Evolutionary conservation across 2,888 invertebrate genomes (phyloP), one percentile per base, ranked within the genome.

Genomic region (Hirtodrosophila confusa): DNA sequence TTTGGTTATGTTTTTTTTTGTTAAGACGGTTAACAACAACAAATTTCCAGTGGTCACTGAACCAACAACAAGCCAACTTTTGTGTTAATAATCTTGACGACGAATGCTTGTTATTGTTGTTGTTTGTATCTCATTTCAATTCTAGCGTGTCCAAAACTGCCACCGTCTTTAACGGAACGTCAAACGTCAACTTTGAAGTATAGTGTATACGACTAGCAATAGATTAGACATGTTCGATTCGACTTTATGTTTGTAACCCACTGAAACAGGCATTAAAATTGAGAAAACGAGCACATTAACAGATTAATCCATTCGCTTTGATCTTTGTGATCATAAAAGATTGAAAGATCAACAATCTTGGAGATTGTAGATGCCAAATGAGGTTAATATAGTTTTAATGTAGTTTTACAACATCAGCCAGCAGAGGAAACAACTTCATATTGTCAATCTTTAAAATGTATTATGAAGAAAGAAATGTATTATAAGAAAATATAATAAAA

Each of bases 31-130:
- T 64, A 43, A 45, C 64, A 61, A 55, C 51, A 60, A 61, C 45
- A 65, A 74, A 69, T 62, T 66, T 72, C 17, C 51, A 51, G 62
- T 86, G 84, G 78, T 71, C 78, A 73, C 43, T 78, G 85, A 84
- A 84, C 85, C 78, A 86, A 76, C 51, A 86, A 74, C 48, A 51
- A 57, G 12, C 36, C 36, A 57, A 54, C 40, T 55, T 69, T 49
- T 64, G 51, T 61, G 55, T 48, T 83, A 69, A 69, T 74, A 64
- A 86, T 77, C 62, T 70, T 62, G 57, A 60, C 66, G 65, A 73
- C n/a, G n/a, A n/a, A n/a, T n/a, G 50, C 45, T 50, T 68, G 62
- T 64, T 69, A 54, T 48, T 48, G 39, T 3, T 60, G 31, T 33
- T 67, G 49, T 41, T 67, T 56, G 56, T 56, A 67, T 68, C 69